A percentile compares a stretch with the other conserved stretches of the same genome.
Conservation (phyloP, 1,140 invertebrate genomes). For the Drosophila oshimai region DNA sequence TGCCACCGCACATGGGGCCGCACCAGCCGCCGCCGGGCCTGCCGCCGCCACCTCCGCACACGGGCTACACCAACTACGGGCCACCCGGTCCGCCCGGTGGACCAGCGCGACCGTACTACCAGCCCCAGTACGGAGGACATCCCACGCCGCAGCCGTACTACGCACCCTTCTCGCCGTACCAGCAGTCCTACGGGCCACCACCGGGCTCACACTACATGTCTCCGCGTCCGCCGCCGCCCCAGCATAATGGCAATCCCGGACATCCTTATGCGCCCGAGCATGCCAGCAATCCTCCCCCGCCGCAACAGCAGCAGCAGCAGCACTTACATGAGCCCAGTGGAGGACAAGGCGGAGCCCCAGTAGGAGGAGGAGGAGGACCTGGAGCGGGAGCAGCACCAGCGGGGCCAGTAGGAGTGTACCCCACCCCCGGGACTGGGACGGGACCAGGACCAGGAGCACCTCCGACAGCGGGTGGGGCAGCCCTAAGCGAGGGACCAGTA, state of each 20-base stretch:
- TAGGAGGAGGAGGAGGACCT: not conserved
- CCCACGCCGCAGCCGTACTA: conserved; percentile 85
- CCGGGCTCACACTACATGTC: conserved; percentile 83
- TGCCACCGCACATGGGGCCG: conserved; percentile 75
- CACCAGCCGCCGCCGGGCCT: conserved; percentile 83
- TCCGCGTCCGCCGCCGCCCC: conserved; percentile 63
- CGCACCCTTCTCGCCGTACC: conserved; percentile 85
- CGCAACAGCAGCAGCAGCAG: conserved; percentile 32
- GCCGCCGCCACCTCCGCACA: conserved; percentile 82
- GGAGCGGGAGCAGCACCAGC: not conserved
- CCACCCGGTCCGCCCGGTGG: conserved; percentile 83
- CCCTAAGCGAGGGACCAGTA: not conserved
- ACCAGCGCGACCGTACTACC: conserved; percentile 86
- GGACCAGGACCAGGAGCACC: not conserved
- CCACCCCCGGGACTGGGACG: not conserved
- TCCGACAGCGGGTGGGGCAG: not conserved
- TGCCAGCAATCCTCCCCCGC: conserved; percentile 28
- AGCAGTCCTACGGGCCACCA: conserved; percentile 85
- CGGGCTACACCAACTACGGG: conserved; percentile 76
- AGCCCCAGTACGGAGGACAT: conserved; percentile 86
- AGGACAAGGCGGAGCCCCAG: not conserved
- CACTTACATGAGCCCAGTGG: conserved; percentile 30
- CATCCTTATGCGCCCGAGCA: conserved; percentile 48
- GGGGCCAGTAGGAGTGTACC: not conserved
- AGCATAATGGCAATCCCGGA: conserved; percentile 48